Percentiles rank a stretch among this genome's conserved stretches.
phyloP scores from a whole-genome alignment of 2,888 invertebrate species.

The Ectemnius continuus region DNA sequence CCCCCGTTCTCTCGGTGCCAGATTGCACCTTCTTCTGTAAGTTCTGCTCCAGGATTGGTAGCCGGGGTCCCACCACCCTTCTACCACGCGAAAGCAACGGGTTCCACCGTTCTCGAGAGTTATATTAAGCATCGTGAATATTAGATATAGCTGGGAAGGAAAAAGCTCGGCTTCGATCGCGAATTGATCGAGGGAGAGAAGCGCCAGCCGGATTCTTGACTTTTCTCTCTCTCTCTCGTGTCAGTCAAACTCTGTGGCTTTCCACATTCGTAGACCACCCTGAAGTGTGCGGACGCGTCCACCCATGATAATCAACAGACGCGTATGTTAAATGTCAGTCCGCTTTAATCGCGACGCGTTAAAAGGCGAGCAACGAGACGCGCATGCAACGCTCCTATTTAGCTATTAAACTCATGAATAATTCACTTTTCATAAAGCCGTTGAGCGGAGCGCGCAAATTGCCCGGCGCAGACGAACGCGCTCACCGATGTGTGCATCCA shows the following conservation, averaged over 20 bases:
- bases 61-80: slow-evolving; percentile 56
- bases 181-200: too few relatives aligned
- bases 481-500: neutral
- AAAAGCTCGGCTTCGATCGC: slow-evolving; percentile 39
- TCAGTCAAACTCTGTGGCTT: neutral
- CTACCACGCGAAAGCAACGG: slow-evolving; percentile 41
- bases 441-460: neutral
- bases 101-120: slow-evolving; percentile 56
- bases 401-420: neutral
- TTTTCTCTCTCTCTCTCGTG: neutral
- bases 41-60: slow-evolving; percentile 61
- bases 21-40: slow-evolving; percentile 50
- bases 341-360: too few relatives aligned
- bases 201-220: slow-evolving; percentile 24
- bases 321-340: too few relatives aligned
- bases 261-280: neutral
- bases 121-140: slow-evolving; percentile 61
- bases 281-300: too few relatives aligned
- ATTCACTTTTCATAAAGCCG: neutral
- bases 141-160: slow-evolving; percentile 40
- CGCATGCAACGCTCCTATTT: neutral
- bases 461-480: neutral
- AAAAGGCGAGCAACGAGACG: too few relatives aligned
- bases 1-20: slow-evolving; percentile 40
- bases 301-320: too few relatives aligned